Conservation (phyloP, 2,113 vertebrate species). For the Morphnarchus princeps region DNA sequence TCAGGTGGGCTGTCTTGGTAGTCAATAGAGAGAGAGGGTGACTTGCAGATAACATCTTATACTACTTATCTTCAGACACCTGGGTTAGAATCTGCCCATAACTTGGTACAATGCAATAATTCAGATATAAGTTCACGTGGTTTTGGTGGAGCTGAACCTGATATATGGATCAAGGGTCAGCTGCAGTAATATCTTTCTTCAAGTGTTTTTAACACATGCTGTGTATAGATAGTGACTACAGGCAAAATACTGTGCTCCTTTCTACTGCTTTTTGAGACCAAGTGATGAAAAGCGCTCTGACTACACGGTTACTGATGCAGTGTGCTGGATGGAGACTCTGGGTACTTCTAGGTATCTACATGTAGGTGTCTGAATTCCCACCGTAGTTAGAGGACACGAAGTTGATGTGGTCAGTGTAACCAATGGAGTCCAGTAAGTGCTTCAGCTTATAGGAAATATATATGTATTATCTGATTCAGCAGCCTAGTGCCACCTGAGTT, state of each 20-base stretch:
- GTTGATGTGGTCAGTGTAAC: neutral
- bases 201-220: neutral
- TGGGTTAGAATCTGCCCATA: neutral
- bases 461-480: neutral
- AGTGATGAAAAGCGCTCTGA: neutral
- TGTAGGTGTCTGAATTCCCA: neutral
- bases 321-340: neutral
- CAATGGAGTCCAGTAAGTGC: neutral
- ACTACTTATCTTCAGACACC: neutral
- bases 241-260: neutral
- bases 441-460: neutral
- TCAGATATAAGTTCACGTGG: rapidly evolving
- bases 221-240: neutral
- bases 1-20: neutral
- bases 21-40: neutral
- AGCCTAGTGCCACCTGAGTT: neutral
- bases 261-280: neutral
- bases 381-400: neutral
- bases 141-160: neutral
- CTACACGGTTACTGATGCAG: neutral
- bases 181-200: neutral
- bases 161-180: neutral
- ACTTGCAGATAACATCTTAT: neutral
- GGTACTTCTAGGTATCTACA: neutral
- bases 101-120: neutral